Conservation (phyloP, 2,797 vertebrate genomes). For the Caiman crocodilus region DNA sequence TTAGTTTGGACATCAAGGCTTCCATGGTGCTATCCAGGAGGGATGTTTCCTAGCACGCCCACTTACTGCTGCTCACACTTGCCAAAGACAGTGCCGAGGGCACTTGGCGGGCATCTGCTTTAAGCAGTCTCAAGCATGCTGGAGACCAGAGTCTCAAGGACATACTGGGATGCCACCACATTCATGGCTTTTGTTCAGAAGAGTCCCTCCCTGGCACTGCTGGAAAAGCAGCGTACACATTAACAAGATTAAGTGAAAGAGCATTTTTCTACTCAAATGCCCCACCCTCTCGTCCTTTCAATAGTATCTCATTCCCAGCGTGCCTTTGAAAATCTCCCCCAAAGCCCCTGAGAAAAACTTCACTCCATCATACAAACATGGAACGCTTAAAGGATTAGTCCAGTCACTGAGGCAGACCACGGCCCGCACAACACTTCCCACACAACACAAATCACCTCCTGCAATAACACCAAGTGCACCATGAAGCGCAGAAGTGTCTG, state of each 20-base stretch:
- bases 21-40: too few relatives aligned
- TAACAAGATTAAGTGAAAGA: not conserved
- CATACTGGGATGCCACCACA: too few relatives aligned
- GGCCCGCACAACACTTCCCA: not conserved
- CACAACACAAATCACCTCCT: not conserved
- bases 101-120: too few relatives aligned
- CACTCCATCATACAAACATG: not conserved
- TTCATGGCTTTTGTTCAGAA: too few relatives aligned
- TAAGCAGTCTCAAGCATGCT: too few relatives aligned
- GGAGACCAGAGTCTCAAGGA: too few relatives aligned
- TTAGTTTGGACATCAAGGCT: too few relatives aligned
- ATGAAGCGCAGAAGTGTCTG: not conserved
- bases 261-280: not conserved
- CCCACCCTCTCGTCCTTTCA: not conserved
- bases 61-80: too few relatives aligned
- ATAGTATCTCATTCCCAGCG: too few relatives aligned
- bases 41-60: too few relatives aligned
- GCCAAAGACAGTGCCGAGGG: too few relatives aligned
- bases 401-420: not conserved
- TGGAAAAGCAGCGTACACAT: not conserved
- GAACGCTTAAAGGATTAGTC: not conserved
- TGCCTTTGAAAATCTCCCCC: not conserved
- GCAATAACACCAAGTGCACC: not conserved
- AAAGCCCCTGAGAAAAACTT: not conserved
- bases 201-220: too few relatives aligned